Conservation (phyloP, 2,113 vertebrate genomes). For the Thamnaconus septentrionalis region DNA sequence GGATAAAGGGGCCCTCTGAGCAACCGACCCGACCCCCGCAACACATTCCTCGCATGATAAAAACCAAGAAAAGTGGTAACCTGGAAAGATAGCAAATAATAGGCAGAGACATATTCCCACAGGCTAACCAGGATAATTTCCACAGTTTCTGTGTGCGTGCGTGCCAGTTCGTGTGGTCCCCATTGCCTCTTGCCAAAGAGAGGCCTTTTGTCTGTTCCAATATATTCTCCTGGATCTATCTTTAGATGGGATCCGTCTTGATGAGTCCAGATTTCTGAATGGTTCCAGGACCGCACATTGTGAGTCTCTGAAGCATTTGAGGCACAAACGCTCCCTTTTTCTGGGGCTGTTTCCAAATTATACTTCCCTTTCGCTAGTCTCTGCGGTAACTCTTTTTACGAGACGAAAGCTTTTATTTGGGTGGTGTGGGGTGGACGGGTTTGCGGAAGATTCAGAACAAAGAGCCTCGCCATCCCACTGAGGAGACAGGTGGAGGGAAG, state of each 20-base stretch:
- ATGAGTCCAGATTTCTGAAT: conserved; percentile 51
- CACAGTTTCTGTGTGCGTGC: conserved; percentile 43
- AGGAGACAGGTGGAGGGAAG: conserved; percentile 46
- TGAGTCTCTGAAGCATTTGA: conserved; percentile 45
- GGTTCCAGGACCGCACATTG: conserved; percentile 50
- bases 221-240: conserved; percentile 55
- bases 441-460: conserved; percentile 47
- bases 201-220: conserved; percentile 55
- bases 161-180: conserved; percentile 47
- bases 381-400: conserved; percentile 17
- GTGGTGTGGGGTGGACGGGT: not conserved
- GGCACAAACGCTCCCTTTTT: conserved; percentile 39
- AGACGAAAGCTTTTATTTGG: conserved; percentile 44
- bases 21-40: conserved; percentile 48
- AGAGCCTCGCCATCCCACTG: conserved; percentile 33
- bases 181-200: conserved; percentile 55
- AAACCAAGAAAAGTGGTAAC: conserved; percentile 49
- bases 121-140: conserved; percentile 47
- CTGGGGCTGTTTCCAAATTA: conserved; percentile 40
- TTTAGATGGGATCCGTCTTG: conserved; percentile 45
- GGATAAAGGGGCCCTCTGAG: conserved; percentile 43
- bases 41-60: conserved; percentile 63
- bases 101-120: conserved; percentile 64
- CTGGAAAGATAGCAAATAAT: conserved; percentile 52
- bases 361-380: conserved; percentile 19